Conservation (phyloP, 2,113 vertebrate genomes). For the Myiozetetes cayanensis region DNA sequence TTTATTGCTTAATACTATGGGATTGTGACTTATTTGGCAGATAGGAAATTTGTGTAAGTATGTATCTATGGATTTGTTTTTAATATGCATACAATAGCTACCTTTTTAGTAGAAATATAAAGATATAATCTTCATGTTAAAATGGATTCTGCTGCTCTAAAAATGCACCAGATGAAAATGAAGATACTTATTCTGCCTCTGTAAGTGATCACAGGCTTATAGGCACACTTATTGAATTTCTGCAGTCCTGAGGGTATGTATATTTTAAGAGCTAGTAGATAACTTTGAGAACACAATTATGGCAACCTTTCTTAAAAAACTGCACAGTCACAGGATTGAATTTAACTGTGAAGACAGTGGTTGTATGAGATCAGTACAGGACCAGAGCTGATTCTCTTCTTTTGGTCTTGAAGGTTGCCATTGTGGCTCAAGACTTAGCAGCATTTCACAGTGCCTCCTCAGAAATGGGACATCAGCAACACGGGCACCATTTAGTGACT, state of each 20-base stretch:
- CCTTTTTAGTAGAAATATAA: not conserved
- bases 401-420: conserved; percentile 87
- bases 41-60: not conserved
- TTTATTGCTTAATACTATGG: not conserved
- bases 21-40: not conserved
- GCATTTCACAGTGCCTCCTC: conserved; percentile 90
- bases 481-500: conserved; percentile 84
- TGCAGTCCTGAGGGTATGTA: not conserved
- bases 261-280: not conserved
- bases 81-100: not conserved
- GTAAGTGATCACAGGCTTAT: not conserved
- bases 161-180: not conserved
- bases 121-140: not conserved
- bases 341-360: not conserved
- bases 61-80: not conserved
- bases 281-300: not conserved
- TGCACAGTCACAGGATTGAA: not conserved
- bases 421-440: conserved; percentile 94
- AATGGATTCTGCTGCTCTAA: not conserved
- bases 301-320: not conserved
- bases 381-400: not conserved
- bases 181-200: not conserved
- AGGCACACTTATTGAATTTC: not conserved
- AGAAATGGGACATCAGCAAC: conserved; percentile 86
- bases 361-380: not conserved